Evolutionary conservation across 2,888 invertebrate species (phyloP), one percentile per base, ranked within the genome.

Genomic region (Mimas tiliae): DNA sequence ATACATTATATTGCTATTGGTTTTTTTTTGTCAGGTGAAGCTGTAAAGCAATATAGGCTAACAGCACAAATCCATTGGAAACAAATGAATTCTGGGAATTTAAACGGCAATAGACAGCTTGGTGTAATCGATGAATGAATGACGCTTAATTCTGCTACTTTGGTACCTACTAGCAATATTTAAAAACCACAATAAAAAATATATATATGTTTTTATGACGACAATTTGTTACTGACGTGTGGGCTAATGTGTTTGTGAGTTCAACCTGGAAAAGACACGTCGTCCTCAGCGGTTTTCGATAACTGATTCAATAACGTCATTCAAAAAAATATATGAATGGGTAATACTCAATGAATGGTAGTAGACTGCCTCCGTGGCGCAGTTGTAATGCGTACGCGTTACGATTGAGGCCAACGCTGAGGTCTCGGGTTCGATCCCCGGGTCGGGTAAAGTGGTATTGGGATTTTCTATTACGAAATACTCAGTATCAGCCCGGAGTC

Each of bases 231-330:
- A 38, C 38, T 58, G 58, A 58, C 19, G 58, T 38, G 42, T 19
- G 38, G 12, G 38, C 38, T 19, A 12, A 19, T 16, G 38, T 58
- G 55, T 58, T 33, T 38, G 38, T 38, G 34, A 16, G 16, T 55
- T 16, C 12, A 38, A 19, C 38, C 19, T 19, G 38, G 19, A 19
- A 55, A 0, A 16, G 6, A 6, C 21, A 14, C 34, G 55, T 19
- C n/a, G n/a, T n/a, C n/a, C n/a, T n/a, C 12, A 38, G 58, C 19
- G 42, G 58, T 42, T 58, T 58, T 58, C 42, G 42, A 58, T 19
- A 58, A 16, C 55, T 0, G 19, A 42, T 19, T 38, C 38, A 19
- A 38, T 58, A 0, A 58, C 42, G 58, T 58, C 58, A 58, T 19
- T 42, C 38, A 38, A 42, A 12, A 42, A 42, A 58, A 50, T 50